phyloP scores from a whole-genome alignment of 1,140 invertebrate genomes.

The Saxidomus purpurata region DNA sequence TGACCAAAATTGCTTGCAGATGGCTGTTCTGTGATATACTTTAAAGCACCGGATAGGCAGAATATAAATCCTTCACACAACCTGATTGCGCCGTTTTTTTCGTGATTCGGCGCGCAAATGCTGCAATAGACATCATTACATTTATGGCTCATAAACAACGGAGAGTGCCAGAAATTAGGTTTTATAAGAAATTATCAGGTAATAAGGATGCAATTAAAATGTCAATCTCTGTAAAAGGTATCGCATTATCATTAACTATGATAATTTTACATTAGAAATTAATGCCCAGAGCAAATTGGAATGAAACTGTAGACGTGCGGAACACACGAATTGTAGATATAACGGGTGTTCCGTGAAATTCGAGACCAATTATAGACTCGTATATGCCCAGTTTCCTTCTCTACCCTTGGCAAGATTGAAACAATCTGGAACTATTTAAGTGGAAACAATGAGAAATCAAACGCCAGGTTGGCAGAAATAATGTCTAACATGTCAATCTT shows the following conservation, averaged over 20 bases:
- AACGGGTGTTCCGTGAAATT: constrained; percentile 53
- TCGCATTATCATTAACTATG: constrained; percentile 52
- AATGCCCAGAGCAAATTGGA: constrained; percentile 54
- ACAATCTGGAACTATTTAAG: constrained; percentile 45
- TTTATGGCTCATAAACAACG: constrained; percentile 56
- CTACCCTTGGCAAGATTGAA: constrained; percentile 18
- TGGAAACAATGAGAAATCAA: constrained; percentile 42
- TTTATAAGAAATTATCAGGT: constrained; percentile 63
- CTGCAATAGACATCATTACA: constrained; percentile 42
- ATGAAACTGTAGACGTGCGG: constrained; percentile 55
- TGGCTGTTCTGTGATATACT: constrained; percentile 47
- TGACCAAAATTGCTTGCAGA: constrained; percentile 55
- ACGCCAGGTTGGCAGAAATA: background rate
- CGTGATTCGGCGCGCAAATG: constrained; percentile 47
- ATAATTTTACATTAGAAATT: constrained; percentile 62
- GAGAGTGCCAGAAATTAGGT: constrained; percentile 55
- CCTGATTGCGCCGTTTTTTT: constrained; percentile 35
- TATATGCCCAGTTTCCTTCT: constrained; percentile 26
- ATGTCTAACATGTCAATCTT: background rate
- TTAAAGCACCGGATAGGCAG: constrained; percentile 22
- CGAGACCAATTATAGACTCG: constrained; percentile 58
- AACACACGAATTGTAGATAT: constrained; percentile 58
- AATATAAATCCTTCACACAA: constrained; percentile 46
- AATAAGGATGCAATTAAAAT: constrained; percentile 62
- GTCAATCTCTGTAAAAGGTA: constrained; percentile 61